phyloP scores from a whole-genome alignment of 2,888 invertebrate genomes.

The Pseudococcus jackbeardsleyi region DNA sequence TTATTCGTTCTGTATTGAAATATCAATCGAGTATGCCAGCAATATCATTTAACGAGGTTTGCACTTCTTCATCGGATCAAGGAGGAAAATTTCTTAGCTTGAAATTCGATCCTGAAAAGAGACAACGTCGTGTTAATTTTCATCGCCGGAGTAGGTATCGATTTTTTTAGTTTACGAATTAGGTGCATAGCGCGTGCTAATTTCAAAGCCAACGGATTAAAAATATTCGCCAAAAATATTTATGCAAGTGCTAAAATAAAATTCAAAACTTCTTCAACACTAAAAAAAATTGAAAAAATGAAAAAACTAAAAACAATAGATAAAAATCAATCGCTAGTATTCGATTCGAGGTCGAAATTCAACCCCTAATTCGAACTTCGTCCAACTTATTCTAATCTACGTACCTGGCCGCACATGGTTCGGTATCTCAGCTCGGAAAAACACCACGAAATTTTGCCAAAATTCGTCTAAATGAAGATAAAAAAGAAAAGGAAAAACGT shows the following conservation, averaged over 20 bases:
- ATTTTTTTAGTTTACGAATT: too few relatives aligned
- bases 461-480: not conserved
- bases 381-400: not conserved
- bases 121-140: not conserved
- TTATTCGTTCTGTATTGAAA: slow-evolving; percentile 44
- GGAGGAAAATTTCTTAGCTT: not conserved
- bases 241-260: too few relatives aligned
- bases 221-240: too few relatives aligned
- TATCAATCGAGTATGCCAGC: not conserved
- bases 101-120: not conserved
- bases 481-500: not conserved
- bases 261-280: too few relatives aligned
- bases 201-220: too few relatives aligned
- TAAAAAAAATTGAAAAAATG: not conserved
- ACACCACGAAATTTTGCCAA: not conserved
- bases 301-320: not conserved
- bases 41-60: not conserved
- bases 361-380: too few relatives aligned
- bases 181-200: too few relatives aligned
- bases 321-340: too few relatives aligned
- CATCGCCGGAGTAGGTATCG: too few relatives aligned
- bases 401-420: not conserved
- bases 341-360: too few relatives aligned
- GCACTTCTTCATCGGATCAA: slow-evolving; percentile 14
- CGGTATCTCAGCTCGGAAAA: not conserved